Evolutionary conservation across 2,113 vertebrate species (phyloP).

Genomic region (Oryctolagus cuniculus): mOryCun1.1 NC_091440.1:128492001-128492500

Average conservation of each 20-base stretch:
- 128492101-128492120: neutral
- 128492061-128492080: constrained; percentile 13
- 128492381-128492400: constrained; percentile 74
- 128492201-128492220: constrained; percentile 3
- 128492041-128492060: constrained; percentile 58
- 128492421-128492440: constrained; percentile 79
- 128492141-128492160: constrained; percentile 18
- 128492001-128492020: constrained; percentile 58
- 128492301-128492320: constrained; percentile 71
- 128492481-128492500: constrained; percentile 77
- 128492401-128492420: constrained; percentile 79
- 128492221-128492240: constrained; percentile 46
- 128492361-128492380: constrained; percentile 67
- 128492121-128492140: neutral
- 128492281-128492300: constrained; percentile 56
- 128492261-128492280: constrained; percentile 68
- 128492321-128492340: constrained; percentile 55
- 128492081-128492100: constrained; percentile 31
- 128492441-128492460: constrained; percentile 84
- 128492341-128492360: constrained; percentile 68
- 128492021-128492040: constrained; percentile 61
- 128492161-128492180: neutral
- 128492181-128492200: constrained; percentile 35
- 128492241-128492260: constrained; percentile 73
- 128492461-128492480: constrained; percentile 81